phyloP scores from a whole-genome alignment of 2,113 vertebrate species.

The Toxotes jaculatrix region DNA sequence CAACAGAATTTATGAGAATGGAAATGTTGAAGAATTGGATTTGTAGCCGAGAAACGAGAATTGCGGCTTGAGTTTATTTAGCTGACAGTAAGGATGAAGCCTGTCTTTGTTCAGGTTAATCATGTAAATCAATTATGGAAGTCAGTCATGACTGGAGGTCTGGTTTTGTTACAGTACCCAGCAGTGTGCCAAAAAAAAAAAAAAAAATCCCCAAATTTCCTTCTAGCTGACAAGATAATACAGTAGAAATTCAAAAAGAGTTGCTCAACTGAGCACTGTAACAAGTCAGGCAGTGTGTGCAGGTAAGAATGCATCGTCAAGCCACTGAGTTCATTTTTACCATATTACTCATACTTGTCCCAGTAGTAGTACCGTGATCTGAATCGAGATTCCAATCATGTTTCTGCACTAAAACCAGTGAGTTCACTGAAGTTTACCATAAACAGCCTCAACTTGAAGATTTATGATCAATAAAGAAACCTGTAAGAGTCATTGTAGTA shows the following conservation, averaged over 20 bases:
- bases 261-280: neutral
- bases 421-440: neutral
- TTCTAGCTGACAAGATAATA: neutral
- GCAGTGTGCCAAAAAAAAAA: neutral
- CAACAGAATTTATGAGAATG: neutral
- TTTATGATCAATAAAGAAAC: neutral
- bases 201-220: neutral
- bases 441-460: no score
- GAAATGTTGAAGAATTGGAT: neutral
- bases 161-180: neutral
- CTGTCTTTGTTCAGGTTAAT: neutral
- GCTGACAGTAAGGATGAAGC: neutral
- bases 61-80: slow-evolving; percentile 5
- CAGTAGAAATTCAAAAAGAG: neutral
- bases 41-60: neutral
- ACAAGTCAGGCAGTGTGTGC: neutral
- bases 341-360: neutral
- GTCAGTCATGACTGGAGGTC: neutral
- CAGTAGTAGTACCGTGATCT: no score
- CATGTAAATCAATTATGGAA: neutral
- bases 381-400: neutral
- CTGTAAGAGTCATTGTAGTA: neutral
- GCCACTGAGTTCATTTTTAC: neutral
- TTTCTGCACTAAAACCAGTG: neutral
- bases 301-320: neutral